A percentile compares a stretch with the other conserved stretches of the same genome.
Conservation (phyloP, 2,797 vertebrate species). For the Centropyge bicolor region DNA sequence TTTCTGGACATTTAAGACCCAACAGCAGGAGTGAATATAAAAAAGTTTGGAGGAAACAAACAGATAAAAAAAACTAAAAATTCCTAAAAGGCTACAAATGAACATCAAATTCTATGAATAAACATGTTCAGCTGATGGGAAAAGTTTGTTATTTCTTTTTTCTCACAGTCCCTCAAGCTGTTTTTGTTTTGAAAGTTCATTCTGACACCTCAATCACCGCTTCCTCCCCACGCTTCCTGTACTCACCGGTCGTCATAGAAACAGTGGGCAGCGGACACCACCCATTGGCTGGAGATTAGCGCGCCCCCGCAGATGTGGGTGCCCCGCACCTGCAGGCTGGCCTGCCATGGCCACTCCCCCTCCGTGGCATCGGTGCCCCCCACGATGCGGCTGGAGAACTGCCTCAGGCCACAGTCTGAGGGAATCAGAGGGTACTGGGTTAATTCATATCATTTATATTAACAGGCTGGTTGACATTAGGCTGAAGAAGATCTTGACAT, state of each 20-base stretch:
- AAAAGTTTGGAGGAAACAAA: not conserved
- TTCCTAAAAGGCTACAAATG: not conserved
- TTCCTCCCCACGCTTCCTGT: constrained; percentile 8
- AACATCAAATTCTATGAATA: not conserved
- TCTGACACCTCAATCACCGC: not conserved
- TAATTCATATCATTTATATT: not conserved
- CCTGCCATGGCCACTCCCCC: constrained; percentile 98
- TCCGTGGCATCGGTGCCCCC: constrained; percentile 86
- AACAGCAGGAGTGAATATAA: not conserved
- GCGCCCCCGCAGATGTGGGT: constrained; percentile 92
- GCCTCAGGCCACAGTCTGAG: constrained; percentile 91
- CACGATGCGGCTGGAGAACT: constrained; percentile 88
- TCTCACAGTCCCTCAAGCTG: not conserved
- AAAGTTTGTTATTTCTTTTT: not conserved
- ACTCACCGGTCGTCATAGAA: constrained; percentile 92
- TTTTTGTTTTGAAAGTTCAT: constrained; percentile 5
- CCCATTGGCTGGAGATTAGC: constrained; percentile 92
- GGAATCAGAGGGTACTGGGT: no score
- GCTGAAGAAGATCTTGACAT: not conserved
- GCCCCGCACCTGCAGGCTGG: constrained; percentile 91
- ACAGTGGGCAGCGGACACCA: constrained; percentile 94
- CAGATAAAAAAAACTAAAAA: not conserved
- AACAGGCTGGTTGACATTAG: not conserved
- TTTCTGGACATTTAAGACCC: not conserved
- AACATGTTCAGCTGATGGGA: not conserved